These are phyloP conservation scores for Melanotaenia pygmaea DNA, from an alignment of 2,797 vertebrate genomes.

Conservation along the genomic window DNA sequence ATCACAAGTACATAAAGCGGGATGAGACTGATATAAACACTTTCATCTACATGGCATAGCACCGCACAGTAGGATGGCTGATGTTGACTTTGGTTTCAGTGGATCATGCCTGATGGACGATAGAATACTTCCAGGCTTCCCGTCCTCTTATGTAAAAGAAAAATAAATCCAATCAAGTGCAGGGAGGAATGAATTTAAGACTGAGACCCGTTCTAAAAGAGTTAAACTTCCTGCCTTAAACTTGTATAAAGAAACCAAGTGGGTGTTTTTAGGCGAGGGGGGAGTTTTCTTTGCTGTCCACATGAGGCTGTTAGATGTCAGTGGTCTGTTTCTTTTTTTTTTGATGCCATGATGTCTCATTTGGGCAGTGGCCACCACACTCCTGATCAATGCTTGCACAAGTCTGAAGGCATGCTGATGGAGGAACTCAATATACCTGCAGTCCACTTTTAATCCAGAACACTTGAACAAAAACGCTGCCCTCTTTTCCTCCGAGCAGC, in stretches of 20 bases:
- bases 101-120: constrained; percentile 72
- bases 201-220: constrained; percentile 61
- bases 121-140: constrained; percentile 70
- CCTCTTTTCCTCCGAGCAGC: not conserved
- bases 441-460: constrained; percentile 46
- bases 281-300: constrained; percentile 50
- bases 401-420: constrained; percentile 52
- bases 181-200: constrained; percentile 71
- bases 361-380: constrained; percentile 42
- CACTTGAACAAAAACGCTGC: constrained; percentile 24
- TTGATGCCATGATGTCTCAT: constrained; percentile 29
- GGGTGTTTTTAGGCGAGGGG: constrained; percentile 56
- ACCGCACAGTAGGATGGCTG: constrained; percentile 16
- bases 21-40: constrained; percentile 98
- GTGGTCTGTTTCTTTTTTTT: constrained; percentile 19
- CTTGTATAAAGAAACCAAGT: constrained; percentile 66
- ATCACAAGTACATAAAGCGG: constrained; percentile 99
- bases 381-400: constrained; percentile 46
- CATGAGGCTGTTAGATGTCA: constrained; percentile 32
- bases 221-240: constrained; percentile 75
- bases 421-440: constrained; percentile 37
- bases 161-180: constrained; percentile 43
- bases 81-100: constrained; percentile 47
- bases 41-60: constrained; percentile 99
- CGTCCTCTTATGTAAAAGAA: constrained; percentile 64